Evolutionary conservation across 2,797 vertebrate species (phyloP), one percentile per base, ranked within the genome.

Genomic region (Halcyon chelicuti): DNA sequence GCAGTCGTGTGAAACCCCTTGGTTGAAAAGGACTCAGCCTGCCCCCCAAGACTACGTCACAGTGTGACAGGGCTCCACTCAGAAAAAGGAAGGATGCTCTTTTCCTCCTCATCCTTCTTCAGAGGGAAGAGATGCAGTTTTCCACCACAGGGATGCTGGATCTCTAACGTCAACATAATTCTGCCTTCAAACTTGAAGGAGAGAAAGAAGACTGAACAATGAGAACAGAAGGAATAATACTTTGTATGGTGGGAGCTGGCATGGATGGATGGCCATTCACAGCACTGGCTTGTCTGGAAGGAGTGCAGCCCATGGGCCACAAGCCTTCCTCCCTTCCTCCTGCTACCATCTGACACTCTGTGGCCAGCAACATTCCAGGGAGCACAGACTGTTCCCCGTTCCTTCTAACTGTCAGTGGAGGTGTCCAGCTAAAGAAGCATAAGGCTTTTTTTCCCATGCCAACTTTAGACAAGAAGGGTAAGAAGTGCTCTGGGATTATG

Each of bases 1-100:
- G 19, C 20, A 85, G 37, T 14, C 2, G 1, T 5, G 1, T 1
- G n/a, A 65, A 90, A 66, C 1, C 0, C 4, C 5, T 75, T 4
- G 3, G 8, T 17, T 65, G 29, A 75, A 44, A 71, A 78, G 37
- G 28, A 14, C 20, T 68, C 44, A 57, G 15, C 10, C 15, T 77
- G 3, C 4, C 5, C 2, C 2, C 8, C 15, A 52, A 14, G n/a
- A 28, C 14, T 13, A 7, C 28, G 42, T 17, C 2, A 2, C 2
- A 3, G 14, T 12, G 8, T 35, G 31, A 8, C 39, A 84, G 46
- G 55, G 18, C 26, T 88, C 57, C 44, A 10, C 29, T 18, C 1
- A 0, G 42, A 33, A 35, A 21, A 10, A 82, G 10, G 37, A 52
- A 22, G 51, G 42, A n/a, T 9, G 7, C 10, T 71, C 18, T 57